These are phyloP conservation scores for Apodemia duryi DNA, from an alignment of 2,888 invertebrate genomes.

Conservation along the genomic window DNA sequence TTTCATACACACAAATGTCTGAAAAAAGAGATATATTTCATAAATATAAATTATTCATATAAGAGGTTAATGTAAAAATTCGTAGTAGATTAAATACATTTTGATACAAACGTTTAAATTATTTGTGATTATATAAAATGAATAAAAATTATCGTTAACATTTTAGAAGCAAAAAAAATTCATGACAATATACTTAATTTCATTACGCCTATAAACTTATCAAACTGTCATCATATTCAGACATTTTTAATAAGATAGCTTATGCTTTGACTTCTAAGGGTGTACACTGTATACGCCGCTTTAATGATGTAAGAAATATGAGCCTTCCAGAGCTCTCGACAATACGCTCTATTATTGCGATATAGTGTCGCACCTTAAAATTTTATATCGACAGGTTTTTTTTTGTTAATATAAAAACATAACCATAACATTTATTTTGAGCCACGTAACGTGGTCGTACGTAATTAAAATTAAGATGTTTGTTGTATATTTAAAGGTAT, in stretches of 20 bases:
- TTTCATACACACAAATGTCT: too few relatives aligned
- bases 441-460: too few relatives aligned
- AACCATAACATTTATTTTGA: too few relatives aligned
- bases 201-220: conserved; percentile 11
- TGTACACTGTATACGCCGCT: conserved; percentile 35
- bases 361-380: conserved; percentile 28
- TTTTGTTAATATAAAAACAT: background rate
- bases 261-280: conserved; percentile 32
- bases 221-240: conserved; percentile 35
- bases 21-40: too few relatives aligned
- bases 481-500: too few relatives aligned
- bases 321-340: conserved; percentile 42
- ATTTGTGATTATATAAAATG: background rate
- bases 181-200: background rate
- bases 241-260: conserved; percentile 27
- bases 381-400: conserved; percentile 20
- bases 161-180: background rate
- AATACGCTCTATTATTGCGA: conserved; percentile 44
- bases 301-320: conserved; percentile 70
- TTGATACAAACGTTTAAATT: background rate
- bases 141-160: background rate
- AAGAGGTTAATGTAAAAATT: too few relatives aligned
- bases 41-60: too few relatives aligned
- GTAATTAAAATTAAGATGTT: too few relatives aligned
- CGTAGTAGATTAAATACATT: too few relatives aligned